A percentile compares a stretch with the other conserved stretches of the same genome.
Conservation (phyloP, 2,888 invertebrate genomes). For the Tortrix viridana region DNA sequence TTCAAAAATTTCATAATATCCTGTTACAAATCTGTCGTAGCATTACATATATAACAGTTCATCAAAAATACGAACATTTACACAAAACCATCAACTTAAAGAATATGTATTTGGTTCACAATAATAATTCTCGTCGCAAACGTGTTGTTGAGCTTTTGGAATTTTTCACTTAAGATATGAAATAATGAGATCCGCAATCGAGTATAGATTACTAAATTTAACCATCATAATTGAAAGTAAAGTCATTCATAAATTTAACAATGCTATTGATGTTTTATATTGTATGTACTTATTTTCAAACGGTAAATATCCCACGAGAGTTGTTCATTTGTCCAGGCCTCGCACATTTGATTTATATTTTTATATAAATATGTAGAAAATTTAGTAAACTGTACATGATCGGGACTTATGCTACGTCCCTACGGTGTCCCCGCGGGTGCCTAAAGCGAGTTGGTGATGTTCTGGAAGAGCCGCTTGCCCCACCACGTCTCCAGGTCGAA, state of each 20-base stretch:
- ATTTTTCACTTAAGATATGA: constrained; percentile 67
- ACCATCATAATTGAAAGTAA: constrained; percentile 8
- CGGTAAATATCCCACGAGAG: no score
- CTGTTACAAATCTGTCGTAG: neutral
- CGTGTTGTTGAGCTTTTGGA: constrained; percentile 66
- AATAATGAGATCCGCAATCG: constrained; percentile 83
- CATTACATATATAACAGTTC: constrained; percentile 12
- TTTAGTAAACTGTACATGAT: constrained; percentile 81
- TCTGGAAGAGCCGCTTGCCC: constrained; percentile 93
- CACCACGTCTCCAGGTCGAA: constrained; percentile 96
- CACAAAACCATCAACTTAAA: constrained; percentile 63
- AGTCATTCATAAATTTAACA: neutral
- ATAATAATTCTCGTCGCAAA: constrained; percentile 49
- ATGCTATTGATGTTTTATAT: no score
- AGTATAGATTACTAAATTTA: constrained; percentile 77
- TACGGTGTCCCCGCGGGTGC: constrained; percentile 53
- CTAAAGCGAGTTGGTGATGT: constrained; percentile 91
- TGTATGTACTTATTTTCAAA: no score
- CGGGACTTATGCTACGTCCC: constrained; percentile 77
- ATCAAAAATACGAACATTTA: constrained; percentile 48
- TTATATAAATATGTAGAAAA: constrained; percentile 49
- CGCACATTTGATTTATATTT: neutral
- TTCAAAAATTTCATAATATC: neutral
- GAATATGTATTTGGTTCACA: constrained; percentile 70
- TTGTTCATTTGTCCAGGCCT: neutral